Evolutionary conservation across 1,140 invertebrate genomes (phyloP).

Genomic region (Drosophila kikkawai): DNA sequence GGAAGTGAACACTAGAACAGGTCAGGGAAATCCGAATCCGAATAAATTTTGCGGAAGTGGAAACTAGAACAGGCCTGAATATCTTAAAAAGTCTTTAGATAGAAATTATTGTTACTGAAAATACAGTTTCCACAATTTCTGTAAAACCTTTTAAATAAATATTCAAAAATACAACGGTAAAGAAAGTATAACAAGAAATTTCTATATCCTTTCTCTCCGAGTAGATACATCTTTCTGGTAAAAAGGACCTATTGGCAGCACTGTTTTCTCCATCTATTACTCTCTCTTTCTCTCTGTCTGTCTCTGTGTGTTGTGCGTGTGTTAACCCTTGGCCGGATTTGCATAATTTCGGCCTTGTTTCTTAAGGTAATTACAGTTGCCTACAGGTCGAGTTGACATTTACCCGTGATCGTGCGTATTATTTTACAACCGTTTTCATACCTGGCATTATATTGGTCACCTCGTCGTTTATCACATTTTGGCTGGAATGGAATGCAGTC

Average conservation of each 20-base stretch:
- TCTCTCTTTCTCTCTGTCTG: conserved; percentile 46
- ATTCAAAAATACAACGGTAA: no score
- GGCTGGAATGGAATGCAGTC: conserved; percentile 98
- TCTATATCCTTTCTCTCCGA: accelerated
- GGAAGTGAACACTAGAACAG: no score
- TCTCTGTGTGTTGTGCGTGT: conserved; percentile 48
- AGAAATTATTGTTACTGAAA: no score
- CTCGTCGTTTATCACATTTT: conserved; percentile 95
- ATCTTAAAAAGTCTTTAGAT: no score
- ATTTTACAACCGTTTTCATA: conserved; percentile 98
- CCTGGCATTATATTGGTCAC: conserved; percentile 97
- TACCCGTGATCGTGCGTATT: conserved; percentile 96
- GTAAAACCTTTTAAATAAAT: neutral
- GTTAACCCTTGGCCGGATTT: conserved; percentile 56
- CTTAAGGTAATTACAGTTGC: conserved; percentile 97
- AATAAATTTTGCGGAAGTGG: no score
- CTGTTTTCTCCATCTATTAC: conserved; percentile 8
- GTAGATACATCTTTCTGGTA: neutral
- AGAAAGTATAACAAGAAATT: neutral
- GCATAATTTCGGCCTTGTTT: conserved; percentile 67
- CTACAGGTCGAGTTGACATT: conserved; percentile 96
- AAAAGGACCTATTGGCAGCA: neutral
- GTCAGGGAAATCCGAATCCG: no score
- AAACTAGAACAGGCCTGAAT: no score
- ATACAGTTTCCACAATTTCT: no score